These are phyloP conservation scores for Myripristis murdjan DNA, from an alignment of 2,797 vertebrate genomes.

Conservation along the genomic window DNA sequence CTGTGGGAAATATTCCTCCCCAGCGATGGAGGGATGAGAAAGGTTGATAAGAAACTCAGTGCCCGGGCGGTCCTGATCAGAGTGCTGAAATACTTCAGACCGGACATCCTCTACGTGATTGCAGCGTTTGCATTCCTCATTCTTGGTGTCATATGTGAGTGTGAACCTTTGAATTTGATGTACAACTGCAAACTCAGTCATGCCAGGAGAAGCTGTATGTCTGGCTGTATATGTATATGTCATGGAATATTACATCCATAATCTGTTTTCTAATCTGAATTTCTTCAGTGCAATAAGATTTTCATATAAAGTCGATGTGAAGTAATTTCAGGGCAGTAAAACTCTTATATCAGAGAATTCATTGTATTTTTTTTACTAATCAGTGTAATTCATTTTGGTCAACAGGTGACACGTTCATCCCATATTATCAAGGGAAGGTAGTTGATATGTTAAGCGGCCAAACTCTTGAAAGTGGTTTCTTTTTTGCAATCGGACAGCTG, in stretches of 20 bases:
- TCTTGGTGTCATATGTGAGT: conserved; percentile 87
- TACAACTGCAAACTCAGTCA: not conserved
- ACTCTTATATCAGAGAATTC: not conserved
- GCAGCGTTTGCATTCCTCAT: conserved; percentile 86
- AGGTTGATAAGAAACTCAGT: conserved; percentile 41
- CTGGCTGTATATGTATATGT: no score
- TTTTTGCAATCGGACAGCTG: conserved; percentile 78
- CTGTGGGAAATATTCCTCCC: conserved; percentile 79
- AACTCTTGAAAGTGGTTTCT: conserved; percentile 70
- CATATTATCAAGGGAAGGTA: conserved; percentile 87
- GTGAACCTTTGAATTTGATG: not conserved
- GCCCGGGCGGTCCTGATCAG: conserved; percentile 69
- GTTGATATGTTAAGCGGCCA: conserved; percentile 84
- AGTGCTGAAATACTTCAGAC: conserved; percentile 80
- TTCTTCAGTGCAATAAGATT: not conserved
- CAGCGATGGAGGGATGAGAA: conserved; percentile 10
- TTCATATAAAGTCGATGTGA: not conserved
- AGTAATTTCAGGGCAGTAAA: not conserved
- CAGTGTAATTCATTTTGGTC: conserved; percentile 4
- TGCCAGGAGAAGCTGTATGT: no score
- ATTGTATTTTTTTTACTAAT: not conserved
- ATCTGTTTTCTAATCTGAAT: not conserved
- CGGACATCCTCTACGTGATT: conserved; percentile 76
- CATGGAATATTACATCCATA: not conserved
- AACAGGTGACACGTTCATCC: conserved; percentile 89